These are phyloP conservation scores for Pseudotriccus pelzelni DNA, from an alignment of 2,797 vertebrate species.

Conservation along the genomic window DNA sequence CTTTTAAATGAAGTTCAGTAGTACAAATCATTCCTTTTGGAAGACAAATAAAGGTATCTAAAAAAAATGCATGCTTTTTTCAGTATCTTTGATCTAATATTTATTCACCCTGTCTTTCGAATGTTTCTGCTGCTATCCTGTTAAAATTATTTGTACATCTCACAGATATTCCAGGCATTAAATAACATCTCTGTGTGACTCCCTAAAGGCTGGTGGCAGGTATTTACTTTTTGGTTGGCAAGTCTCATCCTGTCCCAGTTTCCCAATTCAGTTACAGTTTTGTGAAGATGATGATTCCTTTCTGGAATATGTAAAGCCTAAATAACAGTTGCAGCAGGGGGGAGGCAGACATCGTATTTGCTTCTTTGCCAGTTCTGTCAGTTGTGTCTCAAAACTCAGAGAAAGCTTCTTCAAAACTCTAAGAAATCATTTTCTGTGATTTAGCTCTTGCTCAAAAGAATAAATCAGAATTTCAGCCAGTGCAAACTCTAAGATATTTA, in stretches of 20 bases:
- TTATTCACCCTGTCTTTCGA: neutral
- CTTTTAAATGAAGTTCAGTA: neutral
- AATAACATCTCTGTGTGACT: neutral
- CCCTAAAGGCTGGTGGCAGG: neutral
- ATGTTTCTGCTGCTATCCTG: neutral
- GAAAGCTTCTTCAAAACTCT: neutral
- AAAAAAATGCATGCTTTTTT: rapidly evolving
- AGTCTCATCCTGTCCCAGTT: neutral
- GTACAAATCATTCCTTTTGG: neutral
- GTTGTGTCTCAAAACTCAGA: neutral
- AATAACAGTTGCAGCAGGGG: rapidly evolving
- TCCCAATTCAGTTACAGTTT: neutral
- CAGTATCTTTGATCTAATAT: neutral
- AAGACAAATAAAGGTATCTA: neutral
- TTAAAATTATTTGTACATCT: neutral
- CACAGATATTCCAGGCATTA: neutral
- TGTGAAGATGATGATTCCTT: neutral
- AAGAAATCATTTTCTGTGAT: neutral
- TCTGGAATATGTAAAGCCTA: neutral
- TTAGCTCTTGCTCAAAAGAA: neutral
- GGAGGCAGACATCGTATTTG: neutral
- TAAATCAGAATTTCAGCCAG: neutral
- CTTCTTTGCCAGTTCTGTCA: neutral
- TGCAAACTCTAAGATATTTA: neutral
- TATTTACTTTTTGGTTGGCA: neutral